Conservation (phyloP, 2,113 vertebrate species). For the Thalassoma bifasciatum region DNA sequence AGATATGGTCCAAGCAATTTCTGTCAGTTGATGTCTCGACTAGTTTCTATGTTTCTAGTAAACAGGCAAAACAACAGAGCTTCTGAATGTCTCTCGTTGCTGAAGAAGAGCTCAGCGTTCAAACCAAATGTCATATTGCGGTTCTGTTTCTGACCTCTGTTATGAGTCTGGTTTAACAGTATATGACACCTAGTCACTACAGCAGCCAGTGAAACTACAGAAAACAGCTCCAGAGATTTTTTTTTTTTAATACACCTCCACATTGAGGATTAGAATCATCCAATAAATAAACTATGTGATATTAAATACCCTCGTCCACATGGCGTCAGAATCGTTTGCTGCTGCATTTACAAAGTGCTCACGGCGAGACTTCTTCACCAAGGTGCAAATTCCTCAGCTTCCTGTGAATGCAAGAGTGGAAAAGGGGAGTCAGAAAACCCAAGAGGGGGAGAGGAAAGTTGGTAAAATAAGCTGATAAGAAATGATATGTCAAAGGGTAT, state of each 20-base stretch:
- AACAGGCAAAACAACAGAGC: conserved; percentile 44
- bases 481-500: not conserved
- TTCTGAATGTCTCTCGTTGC: conserved; percentile 20
- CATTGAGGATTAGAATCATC: conserved; percentile 46
- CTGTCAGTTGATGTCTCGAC: conserved; percentile 6
- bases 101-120: conserved; percentile 24
- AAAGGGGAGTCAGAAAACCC: conserved; percentile 50
- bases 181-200: conserved; percentile 53
- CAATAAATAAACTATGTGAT: conserved; percentile 65
- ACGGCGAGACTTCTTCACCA: conserved; percentile 54
- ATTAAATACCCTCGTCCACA: conserved; percentile 42
- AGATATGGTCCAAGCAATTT: conserved; percentile 19
- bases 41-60: conserved; percentile 51
- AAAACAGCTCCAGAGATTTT: conserved; percentile 48
- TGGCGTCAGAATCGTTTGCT: conserved; percentile 52
- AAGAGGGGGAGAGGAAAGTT: conserved; percentile 16
- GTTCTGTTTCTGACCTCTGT: conserved; percentile 3
- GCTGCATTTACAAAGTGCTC: conserved; percentile 80
- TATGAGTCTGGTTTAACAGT: conserved; percentile 21
- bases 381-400: conserved; percentile 73
- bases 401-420: conserved; percentile 50
- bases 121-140: conserved; percentile 26
- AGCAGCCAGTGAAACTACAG: conserved; percentile 60
- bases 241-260: conserved; percentile 58
- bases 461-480: conserved; percentile 18